Evolutionary conservation across 2,888 invertebrate species (phyloP), one percentile per base, ranked within the genome.

Genomic region (Tipula lateralis): DNA sequence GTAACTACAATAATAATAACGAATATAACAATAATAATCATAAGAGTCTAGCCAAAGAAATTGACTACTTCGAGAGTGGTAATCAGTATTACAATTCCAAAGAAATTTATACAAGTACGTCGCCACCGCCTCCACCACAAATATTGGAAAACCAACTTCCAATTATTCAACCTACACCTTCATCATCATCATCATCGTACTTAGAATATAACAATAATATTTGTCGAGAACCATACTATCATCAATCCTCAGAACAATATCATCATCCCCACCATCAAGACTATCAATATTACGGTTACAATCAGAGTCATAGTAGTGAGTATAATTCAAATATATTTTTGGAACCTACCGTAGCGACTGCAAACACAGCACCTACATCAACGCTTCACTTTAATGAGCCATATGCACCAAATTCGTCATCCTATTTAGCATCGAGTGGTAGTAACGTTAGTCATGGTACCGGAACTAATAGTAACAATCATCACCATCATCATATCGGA

Each of bases 71-170:
- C n/a, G 29, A 82, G n/a, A 16, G 82, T 30, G 32, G 32, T 9
- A 82, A 16, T 82, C 29, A 82, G 82, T 82, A 82, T 30, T 82
- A 82, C 32, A 30, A 82, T 82, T 32, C 82, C 82, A 82, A 82
- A 82, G 82, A 82, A 16, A 32, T 32, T 13, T 82, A 82, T 82
- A 83, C 83, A 32, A 34, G 32, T 13, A 81, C 39, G 39, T 24
- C 81, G 13, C 84, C 84, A 16, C 85, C 84, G 2, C 85, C 84
- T 16, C 83, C 80, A 9, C 9, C 24, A 12, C 24, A 24, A 66
- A 24, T 66, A 66, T 9, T 24, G 24, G 66, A 66, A 16, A n/a
- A n/a, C 1, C 66, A 24, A 7, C 44, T 16, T 16, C 82, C 82
- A 5, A 82, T 82, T 82, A 30, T 82, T 82, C n/a, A 82, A 1